phyloP scores from a whole-genome alignment of 92 coral and sea anemone species.

The Porites divaricata region DNA sequence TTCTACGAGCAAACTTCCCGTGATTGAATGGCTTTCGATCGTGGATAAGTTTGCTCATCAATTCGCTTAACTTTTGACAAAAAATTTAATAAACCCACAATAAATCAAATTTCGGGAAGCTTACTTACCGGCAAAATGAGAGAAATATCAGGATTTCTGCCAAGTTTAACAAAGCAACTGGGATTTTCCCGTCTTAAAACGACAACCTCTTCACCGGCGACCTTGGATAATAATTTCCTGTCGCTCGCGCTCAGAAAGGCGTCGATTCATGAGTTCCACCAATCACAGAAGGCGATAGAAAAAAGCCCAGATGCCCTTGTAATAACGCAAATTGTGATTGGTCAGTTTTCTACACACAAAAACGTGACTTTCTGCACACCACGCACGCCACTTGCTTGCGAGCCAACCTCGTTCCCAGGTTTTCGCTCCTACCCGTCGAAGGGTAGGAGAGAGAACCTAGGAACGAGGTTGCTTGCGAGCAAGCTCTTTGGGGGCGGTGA shows the following conservation, averaged over 20 bases:
- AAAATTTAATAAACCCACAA: not conserved
- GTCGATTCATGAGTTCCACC: not conserved
- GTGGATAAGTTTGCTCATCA: not conserved
- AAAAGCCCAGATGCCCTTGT: not conserved
- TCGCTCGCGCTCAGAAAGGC: not conserved
- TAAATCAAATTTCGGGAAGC: not conserved
- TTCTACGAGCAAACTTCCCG: too few relatives aligned
- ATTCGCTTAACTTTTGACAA: not conserved
- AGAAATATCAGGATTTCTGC: not conserved
- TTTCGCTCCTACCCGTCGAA: too few relatives aligned
- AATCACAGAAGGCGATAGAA: not conserved
- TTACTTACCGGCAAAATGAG: not conserved
- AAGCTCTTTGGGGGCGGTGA: too few relatives aligned
- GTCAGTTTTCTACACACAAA: not conserved
- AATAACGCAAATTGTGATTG: not conserved
- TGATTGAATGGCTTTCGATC: too few relatives aligned
- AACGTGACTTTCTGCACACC: not conserved
- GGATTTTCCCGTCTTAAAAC: not conserved
- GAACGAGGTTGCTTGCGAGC: too few relatives aligned
- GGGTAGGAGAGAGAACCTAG: too few relatives aligned
- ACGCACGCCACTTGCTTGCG: too few relatives aligned
- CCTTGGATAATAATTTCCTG: conserved; percentile 2
- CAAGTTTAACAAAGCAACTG: not conserved
- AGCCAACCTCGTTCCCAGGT: too few relatives aligned
- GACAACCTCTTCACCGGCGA: not conserved